Percentiles rank a stretch among this genome's conserved stretches.
Evolutionary conservation across 2,797 vertebrate species (phyloP).

Genomic region (Psittacula derbiana): DNA sequence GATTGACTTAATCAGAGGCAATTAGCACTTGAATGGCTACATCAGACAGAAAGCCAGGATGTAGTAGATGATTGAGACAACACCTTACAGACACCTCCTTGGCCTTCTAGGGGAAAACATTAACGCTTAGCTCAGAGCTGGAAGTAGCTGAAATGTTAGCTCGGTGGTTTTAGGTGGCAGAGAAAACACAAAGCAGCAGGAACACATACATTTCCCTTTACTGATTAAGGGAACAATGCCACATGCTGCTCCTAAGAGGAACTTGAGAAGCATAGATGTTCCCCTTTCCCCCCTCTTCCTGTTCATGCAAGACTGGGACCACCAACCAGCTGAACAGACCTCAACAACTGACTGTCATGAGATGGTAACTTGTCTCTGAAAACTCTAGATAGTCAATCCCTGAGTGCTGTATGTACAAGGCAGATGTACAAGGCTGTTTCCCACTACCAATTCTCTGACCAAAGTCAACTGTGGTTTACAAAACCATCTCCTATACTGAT

Average conservation of each 20-base stretch:
- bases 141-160: background rate
- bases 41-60: slow-evolving; percentile 36
- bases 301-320: background rate
- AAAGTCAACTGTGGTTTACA: background rate
- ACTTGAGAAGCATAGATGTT: background rate
- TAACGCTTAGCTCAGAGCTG: background rate
- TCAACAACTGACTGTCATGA: background rate
- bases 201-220: background rate
- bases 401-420: rapidly evolving
- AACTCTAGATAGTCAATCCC: background rate
- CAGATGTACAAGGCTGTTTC: rapidly evolving
- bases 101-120: background rate
- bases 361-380: background rate
- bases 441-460: background rate
- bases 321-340: background rate
- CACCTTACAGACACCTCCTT: background rate
- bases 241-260: background rate
- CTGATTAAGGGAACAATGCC: background rate
- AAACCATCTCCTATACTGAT: background rate
- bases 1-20: slow-evolving; percentile 68
- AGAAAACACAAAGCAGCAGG: background rate
- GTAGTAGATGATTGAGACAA: background rate
- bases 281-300: background rate
- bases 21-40: slow-evolving; percentile 43
- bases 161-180: background rate